phyloP scores from a whole-genome alignment of 2,797 vertebrate species.

The Oreochromis mossambicus region DNA sequence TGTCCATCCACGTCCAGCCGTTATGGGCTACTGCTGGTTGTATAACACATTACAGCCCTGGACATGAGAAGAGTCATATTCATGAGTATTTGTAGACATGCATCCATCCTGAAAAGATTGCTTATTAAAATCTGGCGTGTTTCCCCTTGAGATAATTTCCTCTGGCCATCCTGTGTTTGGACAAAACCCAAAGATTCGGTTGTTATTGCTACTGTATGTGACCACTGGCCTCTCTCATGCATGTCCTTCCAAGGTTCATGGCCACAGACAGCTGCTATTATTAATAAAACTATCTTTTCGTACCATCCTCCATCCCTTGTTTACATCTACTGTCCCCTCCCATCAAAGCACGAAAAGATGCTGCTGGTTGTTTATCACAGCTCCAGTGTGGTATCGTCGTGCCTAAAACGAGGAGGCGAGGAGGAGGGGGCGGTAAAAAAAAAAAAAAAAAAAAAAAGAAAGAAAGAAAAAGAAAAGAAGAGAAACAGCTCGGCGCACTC shows the following conservation, averaged over 20 bases:
- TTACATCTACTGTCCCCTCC: not conserved
- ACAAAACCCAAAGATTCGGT: not conserved
- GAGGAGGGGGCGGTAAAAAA: not conserved
- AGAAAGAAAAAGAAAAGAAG: not conserved
- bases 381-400: constrained; percentile 2
- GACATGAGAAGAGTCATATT: constrained; percentile 4
- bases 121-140: not conserved
- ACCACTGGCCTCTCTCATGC: not conserved
- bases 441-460: not conserved
- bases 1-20: constrained; percentile 24
- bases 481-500: constrained; percentile 20
- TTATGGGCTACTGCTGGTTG: constrained; percentile 32
- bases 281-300: not conserved
- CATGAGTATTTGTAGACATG: not conserved
- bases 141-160: not conserved
- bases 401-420: not conserved
- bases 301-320: not conserved
- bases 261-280: not conserved
- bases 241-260: not conserved
- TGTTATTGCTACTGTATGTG: not conserved
- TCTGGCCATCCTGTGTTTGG: not conserved
- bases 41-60: constrained; percentile 40
- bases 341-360: not conserved
- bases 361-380: constrained; percentile 3
- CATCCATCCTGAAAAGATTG: not conserved